Evolutionary conservation across 2,113 vertebrate genomes (phyloP), one percentile per base, ranked within the genome.

Genomic region (Sisor rabdophorus): DNA sequence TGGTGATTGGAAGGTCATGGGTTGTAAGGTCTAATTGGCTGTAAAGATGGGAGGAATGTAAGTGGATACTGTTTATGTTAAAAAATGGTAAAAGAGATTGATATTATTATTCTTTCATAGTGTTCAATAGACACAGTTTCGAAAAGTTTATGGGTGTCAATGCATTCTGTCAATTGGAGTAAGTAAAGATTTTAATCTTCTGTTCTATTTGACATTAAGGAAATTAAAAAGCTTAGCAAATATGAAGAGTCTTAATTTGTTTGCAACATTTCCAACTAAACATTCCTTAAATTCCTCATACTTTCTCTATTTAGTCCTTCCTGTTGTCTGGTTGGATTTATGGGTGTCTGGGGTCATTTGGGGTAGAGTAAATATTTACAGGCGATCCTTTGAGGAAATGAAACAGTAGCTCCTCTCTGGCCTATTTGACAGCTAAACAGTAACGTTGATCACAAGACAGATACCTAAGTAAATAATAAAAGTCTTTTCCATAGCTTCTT

Each of bases 361-460:
- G 83, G 54, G 24, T 0, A 76, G 61, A 82, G 71, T 81, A 88
- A 88, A 87, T 88, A 87, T 89, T 87, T 87, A 85, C 65, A 40
- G 74, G 67, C 26, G 53, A 75, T 40, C 1, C 50, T 60, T 50
- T 69, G 58, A 76, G 78, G 44, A 77, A 61, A 53, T 54, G 65
- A 85, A 77, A 2, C 15, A 58, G 12, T 36, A 75, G 56, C 24
- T 64, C 54, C 44, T 52, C 59, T 28, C 9, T 78, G 67, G 76
- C 73, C 74, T 81, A 44, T 10, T 7, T 75, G 54, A 79, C 75
- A 20, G 5, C 6, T 24, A 30, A 24, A 69, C 54, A 75, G 71
- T 71, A n/a, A 26, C 28, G 70, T 40, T 48, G 68, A 64, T 78
- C 75, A 78, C 59, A 60, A 47, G 63, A 68, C 77, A 82, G 78